A percentile compares a stretch with the other conserved stretches of the same genome.
Conservation (phyloP, 1,140 invertebrate species). For the Meloidogyne hapla region DNA sequence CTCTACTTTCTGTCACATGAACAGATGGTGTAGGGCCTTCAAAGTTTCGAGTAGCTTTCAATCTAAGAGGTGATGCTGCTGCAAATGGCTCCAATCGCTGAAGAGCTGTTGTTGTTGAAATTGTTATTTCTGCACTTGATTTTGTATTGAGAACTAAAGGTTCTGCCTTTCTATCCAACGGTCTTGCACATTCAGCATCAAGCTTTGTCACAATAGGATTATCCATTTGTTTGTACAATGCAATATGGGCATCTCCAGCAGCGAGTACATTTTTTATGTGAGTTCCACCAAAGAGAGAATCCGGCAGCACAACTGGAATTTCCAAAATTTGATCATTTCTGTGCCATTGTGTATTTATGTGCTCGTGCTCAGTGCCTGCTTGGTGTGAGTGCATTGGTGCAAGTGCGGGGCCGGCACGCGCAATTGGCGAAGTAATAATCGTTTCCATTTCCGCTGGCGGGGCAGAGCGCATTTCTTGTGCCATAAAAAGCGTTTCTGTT, state of each 20-base stretch:
- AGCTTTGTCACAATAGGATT: conserved; percentile 14
- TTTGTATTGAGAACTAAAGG: conserved; percentile 11
- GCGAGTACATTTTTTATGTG: conserved; percentile 2
- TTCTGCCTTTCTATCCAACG: conserved; percentile 8
- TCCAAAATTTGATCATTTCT: conserved; percentile 19
- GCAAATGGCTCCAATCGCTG: conserved; percentile 26
- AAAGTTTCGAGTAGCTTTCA: conserved; percentile 24
- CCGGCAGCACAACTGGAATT: conserved; percentile 26
- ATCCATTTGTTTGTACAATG: conserved; percentile 5
- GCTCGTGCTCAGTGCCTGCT: conserved; percentile 25
- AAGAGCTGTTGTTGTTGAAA: conserved; percentile 24
- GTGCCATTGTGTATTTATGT: conserved; percentile 33
- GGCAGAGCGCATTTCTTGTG: conserved; percentile 6
- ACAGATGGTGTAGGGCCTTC: conserved; percentile 33
- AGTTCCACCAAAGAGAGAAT: conserved; percentile 23
- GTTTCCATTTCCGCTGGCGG: not conserved
- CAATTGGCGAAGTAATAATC: conserved; percentile 13
- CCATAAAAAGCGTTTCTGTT: conserved; percentile 20
- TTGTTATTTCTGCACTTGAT: conserved; percentile 19
- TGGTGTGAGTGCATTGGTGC: conserved; percentile 27
- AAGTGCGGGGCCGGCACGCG: conserved; percentile 13
- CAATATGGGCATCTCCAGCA: conserved; percentile 13
- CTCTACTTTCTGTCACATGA: conserved; percentile 40
- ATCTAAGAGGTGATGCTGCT: not conserved
- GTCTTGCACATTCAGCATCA: not conserved